A percentile compares a stretch with the other conserved stretches of the same genome.
phyloP scores from a whole-genome alignment of 1,140 invertebrate genomes.

The Pseudomyrmex sp. region DNA sequence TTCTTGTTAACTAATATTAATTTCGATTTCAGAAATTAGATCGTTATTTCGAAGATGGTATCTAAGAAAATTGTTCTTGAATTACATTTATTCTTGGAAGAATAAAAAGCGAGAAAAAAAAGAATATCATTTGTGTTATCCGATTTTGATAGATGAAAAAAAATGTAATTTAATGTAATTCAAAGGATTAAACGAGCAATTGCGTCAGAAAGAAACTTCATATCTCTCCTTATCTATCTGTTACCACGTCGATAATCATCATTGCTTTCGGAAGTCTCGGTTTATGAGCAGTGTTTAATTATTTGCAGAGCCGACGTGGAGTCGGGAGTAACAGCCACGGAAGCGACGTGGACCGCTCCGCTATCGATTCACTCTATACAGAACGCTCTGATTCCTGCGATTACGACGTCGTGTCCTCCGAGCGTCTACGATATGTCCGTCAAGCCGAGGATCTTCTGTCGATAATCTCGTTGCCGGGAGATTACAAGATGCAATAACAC shows the following conservation, averaged over 20 bases:
- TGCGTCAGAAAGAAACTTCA: conserved; percentile 13
- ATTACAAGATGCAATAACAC: conserved; percentile 22
- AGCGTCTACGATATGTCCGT: conserved; percentile 78
- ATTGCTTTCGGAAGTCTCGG: background rate
- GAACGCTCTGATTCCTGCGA: conserved; percentile 79
- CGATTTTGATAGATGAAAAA: background rate
- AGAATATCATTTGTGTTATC: background rate
- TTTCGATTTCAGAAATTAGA: conserved; percentile 2
- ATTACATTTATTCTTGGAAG: background rate
- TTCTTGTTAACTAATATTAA: conserved; percentile 8
- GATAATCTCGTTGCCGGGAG: conserved; percentile 53
- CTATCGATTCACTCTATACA: conserved; percentile 78
- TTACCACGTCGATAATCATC: background rate
- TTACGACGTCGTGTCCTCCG: conserved; percentile 79
- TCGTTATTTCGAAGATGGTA: background rate
- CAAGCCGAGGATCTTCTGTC: conserved; percentile 78
- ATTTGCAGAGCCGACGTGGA: conserved; percentile 76
- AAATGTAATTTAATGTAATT: background rate
- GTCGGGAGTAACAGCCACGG: conserved; percentile 65
- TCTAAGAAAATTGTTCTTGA: background rate
- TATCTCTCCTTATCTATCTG: background rate
- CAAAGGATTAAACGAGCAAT: background rate
- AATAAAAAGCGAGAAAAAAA: background rate
- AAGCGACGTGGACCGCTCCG: conserved; percentile 81
- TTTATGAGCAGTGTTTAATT: conserved; percentile 53